These are phyloP conservation scores for Oenanthe melanoleuca DNA, from an alignment of 2,113 vertebrate genomes.

Conservation along the genomic window DNA sequence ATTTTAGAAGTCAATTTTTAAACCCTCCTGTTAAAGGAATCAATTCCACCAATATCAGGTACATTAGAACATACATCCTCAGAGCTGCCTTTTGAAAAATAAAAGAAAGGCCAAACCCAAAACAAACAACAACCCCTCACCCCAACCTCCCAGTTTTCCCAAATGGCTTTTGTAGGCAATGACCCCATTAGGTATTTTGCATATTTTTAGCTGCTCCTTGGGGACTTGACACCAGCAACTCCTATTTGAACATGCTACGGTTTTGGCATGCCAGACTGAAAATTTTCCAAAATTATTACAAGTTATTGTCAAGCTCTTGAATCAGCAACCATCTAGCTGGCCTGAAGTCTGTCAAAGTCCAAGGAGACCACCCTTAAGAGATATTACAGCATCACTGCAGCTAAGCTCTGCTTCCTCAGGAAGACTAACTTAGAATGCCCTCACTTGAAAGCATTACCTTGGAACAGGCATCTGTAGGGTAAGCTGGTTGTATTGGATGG, in stretches of 20 bases:
- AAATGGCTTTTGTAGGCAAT: neutral
- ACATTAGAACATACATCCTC: neutral
- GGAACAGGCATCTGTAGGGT: slow-evolving; percentile 86
- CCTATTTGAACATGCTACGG: neutral
- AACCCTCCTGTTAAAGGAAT: neutral
- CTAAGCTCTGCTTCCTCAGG: neutral
- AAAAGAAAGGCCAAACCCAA: neutral
- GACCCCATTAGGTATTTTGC: neutral
- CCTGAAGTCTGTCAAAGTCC: neutral
- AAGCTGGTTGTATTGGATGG: slow-evolving; percentile 84
- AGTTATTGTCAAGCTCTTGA: neutral
- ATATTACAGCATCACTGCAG: neutral
- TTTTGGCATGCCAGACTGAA: neutral
- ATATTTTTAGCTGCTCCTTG: neutral
- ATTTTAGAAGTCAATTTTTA: neutral
- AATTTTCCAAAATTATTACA: neutral
- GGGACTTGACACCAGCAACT: neutral
- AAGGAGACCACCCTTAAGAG: neutral
- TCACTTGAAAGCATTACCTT: slow-evolving; percentile 76
- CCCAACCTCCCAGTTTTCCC: too few species aligned
- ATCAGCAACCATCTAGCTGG: neutral
- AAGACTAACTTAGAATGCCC: neutral
- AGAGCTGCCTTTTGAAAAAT: neutral
- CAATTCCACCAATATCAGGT: neutral
- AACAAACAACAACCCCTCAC: neutral